Conservation (phyloP, 1,140 invertebrate species). For the Lucilia sericata region DNA sequence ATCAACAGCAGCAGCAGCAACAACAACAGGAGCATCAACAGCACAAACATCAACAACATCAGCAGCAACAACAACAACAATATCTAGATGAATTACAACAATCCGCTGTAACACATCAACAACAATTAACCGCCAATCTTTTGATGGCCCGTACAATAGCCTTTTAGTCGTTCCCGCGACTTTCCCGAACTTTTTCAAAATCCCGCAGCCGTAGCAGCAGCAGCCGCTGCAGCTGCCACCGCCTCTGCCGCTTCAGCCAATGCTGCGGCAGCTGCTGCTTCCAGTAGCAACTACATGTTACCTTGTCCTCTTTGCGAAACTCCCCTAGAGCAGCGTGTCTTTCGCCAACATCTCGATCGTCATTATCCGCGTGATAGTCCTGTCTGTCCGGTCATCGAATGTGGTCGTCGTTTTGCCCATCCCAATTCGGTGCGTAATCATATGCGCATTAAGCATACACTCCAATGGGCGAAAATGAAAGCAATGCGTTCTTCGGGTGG, state of each 20-base stretch:
- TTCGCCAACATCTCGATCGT: conserved; percentile 80
- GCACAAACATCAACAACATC: conserved; percentile 49
- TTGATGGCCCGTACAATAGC: conserved; percentile 65
- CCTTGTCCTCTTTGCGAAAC: conserved; percentile 80
- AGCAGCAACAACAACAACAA: conserved; percentile 61
- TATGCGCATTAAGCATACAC: conserved; percentile 83
- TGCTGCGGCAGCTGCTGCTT: conserved; percentile 60
- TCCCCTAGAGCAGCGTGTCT: conserved; percentile 74
- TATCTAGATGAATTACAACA: conserved; percentile 66
- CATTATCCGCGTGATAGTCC: conserved; percentile 86
- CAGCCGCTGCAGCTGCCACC: conserved; percentile 64
- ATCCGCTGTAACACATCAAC: conserved; percentile 64
- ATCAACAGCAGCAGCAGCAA: conserved; percentile 45
- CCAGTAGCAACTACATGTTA: conserved; percentile 64
- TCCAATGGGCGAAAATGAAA: conserved; percentile 85
- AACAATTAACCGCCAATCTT: conserved; percentile 65
- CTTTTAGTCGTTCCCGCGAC: conserved; percentile 57
- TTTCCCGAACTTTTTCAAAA: conserved; percentile 63
- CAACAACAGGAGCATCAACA: conserved; percentile 51
- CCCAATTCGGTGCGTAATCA: conserved; percentile 87
- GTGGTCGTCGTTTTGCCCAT: conserved; percentile 80
- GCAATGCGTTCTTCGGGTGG: conserved; percentile 80
- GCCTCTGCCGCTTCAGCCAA: conserved; percentile 58
- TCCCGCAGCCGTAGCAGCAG: conserved; percentile 59
- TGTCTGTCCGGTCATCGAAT: conserved; percentile 79